Evolutionary conservation across 2,113 vertebrate species (phyloP).

Genomic region (Trogon surrucura): DNA sequence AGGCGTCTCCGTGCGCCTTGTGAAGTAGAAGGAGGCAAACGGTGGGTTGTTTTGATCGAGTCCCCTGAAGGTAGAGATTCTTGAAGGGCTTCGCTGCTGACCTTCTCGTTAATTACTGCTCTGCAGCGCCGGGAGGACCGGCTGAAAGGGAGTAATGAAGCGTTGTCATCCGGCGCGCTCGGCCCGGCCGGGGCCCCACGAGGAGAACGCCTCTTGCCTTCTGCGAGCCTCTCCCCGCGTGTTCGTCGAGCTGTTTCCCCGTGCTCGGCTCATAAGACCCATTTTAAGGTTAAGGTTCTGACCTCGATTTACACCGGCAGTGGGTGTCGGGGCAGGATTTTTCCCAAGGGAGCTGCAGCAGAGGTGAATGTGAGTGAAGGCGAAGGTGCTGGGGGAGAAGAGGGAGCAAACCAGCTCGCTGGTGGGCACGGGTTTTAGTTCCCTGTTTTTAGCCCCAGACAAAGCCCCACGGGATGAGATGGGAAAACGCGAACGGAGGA

Average conservation of each 20-base stretch:
- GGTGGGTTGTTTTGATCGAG: conserved; percentile 29
- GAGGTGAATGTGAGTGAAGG: background rate
- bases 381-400: background rate
- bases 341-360: background rate
- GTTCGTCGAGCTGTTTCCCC: background rate
- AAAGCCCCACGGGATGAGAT: background rate
- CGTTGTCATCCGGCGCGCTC: background rate
- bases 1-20: background rate
- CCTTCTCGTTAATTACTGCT: conserved; percentile 34
- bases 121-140: background rate
- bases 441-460: background rate
- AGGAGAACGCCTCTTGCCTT: background rate
- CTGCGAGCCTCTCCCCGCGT: background rate
- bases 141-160: conserved; percentile 39
- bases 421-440: background rate
- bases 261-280: background rate
- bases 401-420: background rate
- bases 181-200: background rate
- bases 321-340: background rate
- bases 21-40: background rate
- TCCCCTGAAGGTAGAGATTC: conserved; percentile 46
- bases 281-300: background rate
- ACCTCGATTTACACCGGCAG: background rate
- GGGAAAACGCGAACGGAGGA: background rate
- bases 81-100: conserved; percentile 15